Percentiles rank a stretch among this genome's conserved stretches.
phyloP scores from a whole-genome alignment of 2,797 vertebrate genomes.

The Propithecus perrieri region DNA sequence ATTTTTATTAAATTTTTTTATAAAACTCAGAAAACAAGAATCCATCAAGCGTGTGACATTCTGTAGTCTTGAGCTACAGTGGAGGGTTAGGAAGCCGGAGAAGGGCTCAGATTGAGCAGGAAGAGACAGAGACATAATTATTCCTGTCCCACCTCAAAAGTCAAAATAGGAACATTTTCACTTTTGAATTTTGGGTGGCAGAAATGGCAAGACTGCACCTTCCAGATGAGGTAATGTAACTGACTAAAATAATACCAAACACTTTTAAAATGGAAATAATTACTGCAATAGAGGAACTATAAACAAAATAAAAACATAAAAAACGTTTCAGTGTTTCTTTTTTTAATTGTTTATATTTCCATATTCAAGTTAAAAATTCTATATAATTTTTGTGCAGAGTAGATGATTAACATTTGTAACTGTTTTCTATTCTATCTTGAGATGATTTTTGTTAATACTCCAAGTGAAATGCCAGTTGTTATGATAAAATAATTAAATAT shows the following conservation, averaged over 20 bases:
- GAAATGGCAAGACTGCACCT: neutral
- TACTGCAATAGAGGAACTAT: neutral
- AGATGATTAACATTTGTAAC: neutral
- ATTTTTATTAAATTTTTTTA: slow-evolving; percentile 33
- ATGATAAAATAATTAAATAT: neutral
- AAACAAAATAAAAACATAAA: neutral
- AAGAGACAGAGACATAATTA: neutral
- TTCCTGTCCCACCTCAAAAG: neutral
- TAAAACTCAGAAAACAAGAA: neutral
- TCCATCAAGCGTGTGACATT: neutral
- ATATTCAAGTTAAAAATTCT: neutral
- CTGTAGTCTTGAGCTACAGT: neutral
- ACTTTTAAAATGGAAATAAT: neutral
- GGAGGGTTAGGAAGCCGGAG: neutral
- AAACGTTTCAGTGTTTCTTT: neutral
- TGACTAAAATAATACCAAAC: neutral
- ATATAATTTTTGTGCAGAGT: neutral
- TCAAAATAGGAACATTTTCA: neutral
- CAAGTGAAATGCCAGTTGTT: neutral
- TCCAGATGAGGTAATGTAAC: neutral
- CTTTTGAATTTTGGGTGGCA: neutral
- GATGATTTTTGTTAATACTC: neutral
- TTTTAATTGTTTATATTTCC: neutral
- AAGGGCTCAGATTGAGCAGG: neutral
- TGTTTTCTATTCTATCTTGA: neutral